These are phyloP conservation scores for Antechinus stuartii DNA, from an alignment of 2,113 vertebrate species.

Conservation along the genomic window DNA sequence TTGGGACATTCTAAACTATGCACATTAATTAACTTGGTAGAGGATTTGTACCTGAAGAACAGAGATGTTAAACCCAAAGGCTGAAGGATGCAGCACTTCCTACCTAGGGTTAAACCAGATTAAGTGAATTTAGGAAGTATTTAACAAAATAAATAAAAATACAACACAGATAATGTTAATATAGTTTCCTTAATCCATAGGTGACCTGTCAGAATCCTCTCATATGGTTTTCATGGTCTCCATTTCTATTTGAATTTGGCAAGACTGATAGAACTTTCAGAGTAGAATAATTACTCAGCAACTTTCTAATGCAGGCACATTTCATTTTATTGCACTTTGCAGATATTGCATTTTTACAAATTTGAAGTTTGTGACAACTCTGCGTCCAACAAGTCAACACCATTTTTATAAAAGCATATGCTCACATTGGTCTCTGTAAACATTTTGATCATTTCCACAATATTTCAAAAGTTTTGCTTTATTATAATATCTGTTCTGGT, in stretches of 20 bases:
- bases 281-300: not conserved
- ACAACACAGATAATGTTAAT: not conserved
- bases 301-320: not conserved
- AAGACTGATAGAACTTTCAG: not conserved
- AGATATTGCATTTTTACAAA: not conserved
- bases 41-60: not conserved
- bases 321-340: not conserved
- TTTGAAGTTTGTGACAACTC: not conserved
- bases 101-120: not conserved
- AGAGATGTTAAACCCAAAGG: not conserved
- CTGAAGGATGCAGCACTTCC: not conserved
- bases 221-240: not conserved
- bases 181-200: not conserved
- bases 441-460: not conserved
- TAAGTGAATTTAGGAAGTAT: not conserved
- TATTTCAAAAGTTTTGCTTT: not conserved
- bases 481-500: not conserved
- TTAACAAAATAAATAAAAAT: not conserved
- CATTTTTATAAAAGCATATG: not conserved
- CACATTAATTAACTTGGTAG: not conserved
- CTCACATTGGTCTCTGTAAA: not conserved
- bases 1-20: too few species aligned
- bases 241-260: not conserved
- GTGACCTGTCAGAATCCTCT: not conserved
- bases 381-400: not conserved